Percentiles rank a stretch among this genome's conserved stretches.
These are phyloP conservation scores for Indicator indicator DNA, from an alignment of 2,113 vertebrate genomes.

Conservation along the genomic window DNA sequence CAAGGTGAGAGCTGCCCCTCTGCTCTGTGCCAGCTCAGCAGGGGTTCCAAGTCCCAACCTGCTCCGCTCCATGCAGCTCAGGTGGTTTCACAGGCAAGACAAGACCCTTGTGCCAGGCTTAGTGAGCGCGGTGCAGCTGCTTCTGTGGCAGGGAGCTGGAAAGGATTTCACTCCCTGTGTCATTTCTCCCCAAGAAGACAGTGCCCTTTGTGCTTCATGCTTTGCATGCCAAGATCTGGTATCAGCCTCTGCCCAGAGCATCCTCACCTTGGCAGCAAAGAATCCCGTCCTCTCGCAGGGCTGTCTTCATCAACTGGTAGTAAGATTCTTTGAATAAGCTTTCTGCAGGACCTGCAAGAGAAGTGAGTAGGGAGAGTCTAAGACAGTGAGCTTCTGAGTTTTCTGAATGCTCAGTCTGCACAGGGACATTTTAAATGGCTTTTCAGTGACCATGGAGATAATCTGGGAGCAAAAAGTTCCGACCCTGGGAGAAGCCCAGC, in stretches of 20 bases:
- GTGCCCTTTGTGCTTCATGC: not conserved
- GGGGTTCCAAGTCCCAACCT: conserved; percentile 30
- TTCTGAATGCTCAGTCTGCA: not conserved
- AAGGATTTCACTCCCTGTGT: not conserved
- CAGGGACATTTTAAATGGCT: not conserved
- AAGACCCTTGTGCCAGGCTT: not conserved
- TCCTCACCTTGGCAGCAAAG: conserved; percentile 95
- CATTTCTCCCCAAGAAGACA: not conserved
- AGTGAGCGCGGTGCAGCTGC: not conserved
- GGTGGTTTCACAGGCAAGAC: not conserved
- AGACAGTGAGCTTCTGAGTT: not conserved
- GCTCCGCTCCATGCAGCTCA: not conserved
- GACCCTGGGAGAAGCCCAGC: not conserved
- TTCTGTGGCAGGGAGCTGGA: not conserved
- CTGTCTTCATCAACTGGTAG: conserved; percentile 97
- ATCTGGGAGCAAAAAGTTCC: not conserved
- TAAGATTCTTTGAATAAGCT: conserved; percentile 98
- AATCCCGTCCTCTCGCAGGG: conserved; percentile 89
- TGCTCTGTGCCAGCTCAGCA: not conserved
- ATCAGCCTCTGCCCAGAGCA: not conserved
- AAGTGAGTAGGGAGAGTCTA: not conserved
- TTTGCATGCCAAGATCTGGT: not conserved
- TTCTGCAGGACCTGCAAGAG: conserved; percentile 88
- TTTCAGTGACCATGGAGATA: not conserved
- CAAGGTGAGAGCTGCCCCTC: conserved; percentile 29